Base-by-base conservation (phyloP, 2,888 invertebrate genomes). In the Conus canariensis region DNA sequence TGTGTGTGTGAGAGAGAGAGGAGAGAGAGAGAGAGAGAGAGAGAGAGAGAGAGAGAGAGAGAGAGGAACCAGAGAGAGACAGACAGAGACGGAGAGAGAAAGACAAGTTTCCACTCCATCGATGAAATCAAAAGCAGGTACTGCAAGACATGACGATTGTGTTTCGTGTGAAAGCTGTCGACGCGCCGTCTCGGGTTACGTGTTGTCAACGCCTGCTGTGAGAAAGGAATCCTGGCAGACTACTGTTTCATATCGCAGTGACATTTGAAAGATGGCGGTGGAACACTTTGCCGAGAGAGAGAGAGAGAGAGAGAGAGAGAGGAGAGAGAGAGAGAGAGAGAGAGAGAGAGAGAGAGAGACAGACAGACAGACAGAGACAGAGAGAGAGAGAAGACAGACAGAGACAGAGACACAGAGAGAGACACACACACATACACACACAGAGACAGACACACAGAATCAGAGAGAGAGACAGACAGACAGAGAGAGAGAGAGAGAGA, bases 11-110 rank as follows among this genome's bases (percentile, higher is more conserved):
- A 64, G 64, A 64, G 64, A 64, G 64, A 64, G 64, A 64, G 64
- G 64, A 64, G 64, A 64, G 64, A 64, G 64, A 64, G 60, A 64
- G 60, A 64, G 60, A 64, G 70, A 70, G 16, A 22, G 70, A 16
- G 22, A 74, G n/a, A n/a, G 74, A 74, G 74, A 74, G 74, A 74
- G 74, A 74, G 74, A 22, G 74, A 74, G n/a, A 74, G 74, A 74
- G n/a, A 74, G 74, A 74, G 74, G n/a, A 9, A 9, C 0, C 4
- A n/a, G n/a, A n/a, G 9, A n/a, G n/a, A n/a, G 77, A 77, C 30
- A 30, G 30, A 30, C 30, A 77, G 77, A 30, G 30, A 30, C 10
- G 5, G 30, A 30, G 30, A 77, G 30, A 77, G 77, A 77, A 16
- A 30, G 30, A 77, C 16, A 30, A 77, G 12, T 12, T 30, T 30